These are phyloP conservation scores for Silurus asotus DNA, from an alignment of 2,113 vertebrate species.

Conservation along the genomic window DNA sequence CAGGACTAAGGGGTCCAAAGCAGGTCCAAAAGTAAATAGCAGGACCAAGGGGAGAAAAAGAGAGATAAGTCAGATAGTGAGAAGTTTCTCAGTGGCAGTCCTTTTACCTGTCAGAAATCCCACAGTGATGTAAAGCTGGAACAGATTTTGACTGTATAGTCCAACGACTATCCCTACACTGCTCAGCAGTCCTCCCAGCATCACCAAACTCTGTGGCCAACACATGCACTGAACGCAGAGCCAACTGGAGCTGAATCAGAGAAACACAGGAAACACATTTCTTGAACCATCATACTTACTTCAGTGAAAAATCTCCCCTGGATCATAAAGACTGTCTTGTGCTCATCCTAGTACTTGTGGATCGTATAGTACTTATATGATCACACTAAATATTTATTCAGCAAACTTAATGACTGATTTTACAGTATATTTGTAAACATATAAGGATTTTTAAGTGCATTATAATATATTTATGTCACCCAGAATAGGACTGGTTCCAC, in stretches of 20 bases:
- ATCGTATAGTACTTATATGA: background rate
- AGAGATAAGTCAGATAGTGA: background rate
- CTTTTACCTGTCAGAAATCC: conserved; percentile 63
- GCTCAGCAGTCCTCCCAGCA: conserved; percentile 62
- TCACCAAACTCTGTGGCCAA: conserved; percentile 62
- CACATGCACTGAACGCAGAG: conserved; percentile 58
- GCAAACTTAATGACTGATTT: background rate
- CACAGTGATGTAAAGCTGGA: conserved; percentile 64
- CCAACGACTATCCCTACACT: conserved; percentile 58
- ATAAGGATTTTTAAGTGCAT: background rate
- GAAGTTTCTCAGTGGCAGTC: background rate
- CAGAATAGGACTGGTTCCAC: background rate
- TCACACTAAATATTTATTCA: background rate
- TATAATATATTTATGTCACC: background rate
- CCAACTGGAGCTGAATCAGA: conserved; percentile 61
- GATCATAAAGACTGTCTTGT: background rate
- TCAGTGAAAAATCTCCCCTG: background rate
- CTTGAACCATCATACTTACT: background rate
- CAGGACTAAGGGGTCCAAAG: background rate
- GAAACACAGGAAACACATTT: conserved; percentile 40
- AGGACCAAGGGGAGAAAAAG: background rate
- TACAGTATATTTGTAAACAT: background rate
- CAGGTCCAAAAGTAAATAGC: background rate
- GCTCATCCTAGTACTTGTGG: background rate
- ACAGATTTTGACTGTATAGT: conserved; percentile 58